phyloP scores from a whole-genome alignment of 2,113 vertebrate species.

The Lamprologus speciosus region DNA sequence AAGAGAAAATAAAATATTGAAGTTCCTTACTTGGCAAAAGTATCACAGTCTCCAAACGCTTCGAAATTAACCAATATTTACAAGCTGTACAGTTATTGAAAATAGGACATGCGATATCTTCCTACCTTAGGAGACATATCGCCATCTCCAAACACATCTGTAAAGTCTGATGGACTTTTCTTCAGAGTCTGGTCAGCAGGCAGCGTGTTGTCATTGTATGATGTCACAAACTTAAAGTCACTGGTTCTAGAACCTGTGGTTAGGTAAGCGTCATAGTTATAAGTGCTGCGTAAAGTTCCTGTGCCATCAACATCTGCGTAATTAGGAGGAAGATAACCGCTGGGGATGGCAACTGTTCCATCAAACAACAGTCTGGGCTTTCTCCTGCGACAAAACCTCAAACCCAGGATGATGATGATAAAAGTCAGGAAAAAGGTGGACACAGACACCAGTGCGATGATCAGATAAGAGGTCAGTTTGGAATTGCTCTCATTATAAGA shows the following conservation, averaged over 20 bases:
- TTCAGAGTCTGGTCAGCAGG: not conserved
- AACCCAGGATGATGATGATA: rapidly evolving
- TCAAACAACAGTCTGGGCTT: not conserved
- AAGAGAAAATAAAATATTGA: not conserved
- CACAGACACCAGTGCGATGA: not conserved
- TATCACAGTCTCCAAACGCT: not conserved
- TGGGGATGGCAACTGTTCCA: rapidly evolving
- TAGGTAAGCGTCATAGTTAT: rapidly evolving
- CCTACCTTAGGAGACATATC: not conserved
- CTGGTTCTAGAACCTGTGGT: rapidly evolving
- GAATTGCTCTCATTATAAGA: not conserved
- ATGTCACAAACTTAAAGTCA: not conserved
- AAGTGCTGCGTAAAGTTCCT: not conserved
- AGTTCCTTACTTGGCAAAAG: rapidly evolving
- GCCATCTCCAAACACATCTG: rapidly evolving
- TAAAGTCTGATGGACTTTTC: not conserved
- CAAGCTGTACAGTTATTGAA: not conserved
- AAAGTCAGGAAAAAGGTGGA: rapidly evolving
- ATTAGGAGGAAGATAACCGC: rapidly evolving
- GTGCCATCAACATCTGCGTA: not conserved
- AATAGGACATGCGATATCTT: not conserved
- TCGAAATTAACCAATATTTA: not conserved
- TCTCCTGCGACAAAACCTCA: not conserved
- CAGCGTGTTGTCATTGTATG: not conserved
- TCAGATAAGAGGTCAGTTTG: not conserved